A percentile compares a stretch with the other conserved stretches of the same genome.
Conservation (phyloP, 2,113 vertebrate species). For the Burhinus bistriatus region DNA sequence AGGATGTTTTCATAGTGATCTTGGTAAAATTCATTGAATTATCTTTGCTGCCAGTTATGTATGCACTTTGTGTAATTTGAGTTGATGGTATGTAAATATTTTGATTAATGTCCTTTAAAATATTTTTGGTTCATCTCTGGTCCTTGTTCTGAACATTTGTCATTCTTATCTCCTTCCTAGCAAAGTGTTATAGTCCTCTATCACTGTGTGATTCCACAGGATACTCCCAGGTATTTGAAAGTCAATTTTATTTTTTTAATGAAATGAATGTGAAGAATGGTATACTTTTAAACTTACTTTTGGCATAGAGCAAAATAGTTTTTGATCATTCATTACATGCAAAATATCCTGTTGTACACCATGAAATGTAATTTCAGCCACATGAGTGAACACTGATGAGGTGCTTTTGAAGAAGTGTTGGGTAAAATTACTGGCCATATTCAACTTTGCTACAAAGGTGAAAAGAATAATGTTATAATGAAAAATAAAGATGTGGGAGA, state of each 20-base stretch:
- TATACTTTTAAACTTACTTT: neutral
- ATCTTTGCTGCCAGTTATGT: neutral
- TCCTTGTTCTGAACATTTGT: neutral
- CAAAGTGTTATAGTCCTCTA: neutral
- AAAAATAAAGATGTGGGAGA: slow-evolving; percentile 1
- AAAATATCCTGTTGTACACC: neutral
- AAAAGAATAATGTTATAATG: slow-evolving; percentile 18
- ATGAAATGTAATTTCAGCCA: slow-evolving; percentile 41
- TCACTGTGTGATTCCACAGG: neutral
- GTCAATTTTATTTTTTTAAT: neutral
- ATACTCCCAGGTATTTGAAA: neutral
- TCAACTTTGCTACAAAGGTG: slow-evolving; percentile 5
- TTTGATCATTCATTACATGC: slow-evolving; percentile 11
- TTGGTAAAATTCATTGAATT: neutral
- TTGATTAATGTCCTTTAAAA: neutral
- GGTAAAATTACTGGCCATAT: slow-evolving; percentile 9
- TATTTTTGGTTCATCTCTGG: neutral
- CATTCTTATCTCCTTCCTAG: neutral
- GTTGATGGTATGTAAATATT: neutral
- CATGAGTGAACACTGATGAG: slow-evolving; percentile 25
- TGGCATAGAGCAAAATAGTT: neutral
- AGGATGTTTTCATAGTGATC: neutral
- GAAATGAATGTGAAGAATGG: neutral
- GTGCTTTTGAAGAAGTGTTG: slow-evolving; percentile 1
- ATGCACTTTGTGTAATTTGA: neutral